Evolutionary conservation across 2,888 invertebrate genomes (phyloP).

Genomic region (Pristionchus entomophagus): DNA sequence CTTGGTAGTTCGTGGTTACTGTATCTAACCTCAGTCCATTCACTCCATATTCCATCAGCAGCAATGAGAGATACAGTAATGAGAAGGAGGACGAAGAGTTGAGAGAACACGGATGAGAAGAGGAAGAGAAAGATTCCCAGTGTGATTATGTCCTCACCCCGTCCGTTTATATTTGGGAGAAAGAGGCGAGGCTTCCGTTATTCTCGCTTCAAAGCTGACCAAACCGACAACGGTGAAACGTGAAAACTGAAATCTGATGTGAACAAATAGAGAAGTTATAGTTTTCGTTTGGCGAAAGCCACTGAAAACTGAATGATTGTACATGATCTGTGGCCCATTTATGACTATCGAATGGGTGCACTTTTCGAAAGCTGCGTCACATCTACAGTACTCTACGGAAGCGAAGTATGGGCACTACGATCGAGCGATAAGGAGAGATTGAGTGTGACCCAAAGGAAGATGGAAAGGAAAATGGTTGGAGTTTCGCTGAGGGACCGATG

Average conservation of each 20-base stretch:
- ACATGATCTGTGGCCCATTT: background rate
- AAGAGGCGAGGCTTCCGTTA: background rate
- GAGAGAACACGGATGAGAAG: background rate
- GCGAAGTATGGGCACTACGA: too few species aligned
- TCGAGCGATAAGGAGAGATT: too few species aligned
- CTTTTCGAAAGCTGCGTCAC: too few species aligned
- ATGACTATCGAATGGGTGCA: too few species aligned
- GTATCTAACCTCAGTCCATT: background rate
- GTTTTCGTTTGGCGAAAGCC: background rate
- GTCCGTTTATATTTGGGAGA: background rate
- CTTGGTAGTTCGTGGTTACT: too few species aligned
- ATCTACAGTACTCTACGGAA: too few species aligned
- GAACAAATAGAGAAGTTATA: background rate
- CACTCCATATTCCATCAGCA: background rate
- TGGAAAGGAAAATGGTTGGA: too few species aligned
- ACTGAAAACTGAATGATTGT: too few species aligned
- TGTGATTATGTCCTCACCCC: background rate
- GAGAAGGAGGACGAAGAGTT: background rate
- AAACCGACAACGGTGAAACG: background rate
- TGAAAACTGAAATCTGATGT: background rate
- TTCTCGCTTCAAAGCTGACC: constrained; percentile 11
- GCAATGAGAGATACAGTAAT: background rate
- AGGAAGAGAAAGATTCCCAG: background rate
- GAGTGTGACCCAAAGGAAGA: too few species aligned
- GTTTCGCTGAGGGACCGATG: too few species aligned